Evolutionary conservation across 2,113 vertebrate genomes (phyloP), one percentile per base, ranked within the genome.

Genomic region (Tenebrosternarchus preto): DNA sequence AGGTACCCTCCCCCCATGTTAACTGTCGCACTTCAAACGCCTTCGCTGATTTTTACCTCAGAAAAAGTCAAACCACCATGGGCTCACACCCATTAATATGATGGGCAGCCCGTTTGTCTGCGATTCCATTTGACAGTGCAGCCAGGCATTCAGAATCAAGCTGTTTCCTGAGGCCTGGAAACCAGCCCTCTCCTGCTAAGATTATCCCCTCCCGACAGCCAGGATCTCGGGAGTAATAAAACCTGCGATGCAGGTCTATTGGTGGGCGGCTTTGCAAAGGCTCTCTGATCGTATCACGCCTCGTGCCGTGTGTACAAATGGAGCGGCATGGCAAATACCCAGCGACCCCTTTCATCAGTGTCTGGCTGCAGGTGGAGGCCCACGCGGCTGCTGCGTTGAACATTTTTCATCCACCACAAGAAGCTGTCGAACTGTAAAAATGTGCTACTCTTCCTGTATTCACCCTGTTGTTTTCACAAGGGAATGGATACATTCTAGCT

Each of bases 141-240:
- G 57, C 78, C 78, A 81, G 71, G 82, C 59, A 84, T 82, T 77
- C 77, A 82, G 81, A 83, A 67, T 80, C 78, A 79, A 82, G 78
- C 82, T 85, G 85, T 82, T 86, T 84, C 69, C 61, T 39, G 55
- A 66, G 27, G 63, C 82, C 78, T 71, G 63, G 64, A 73, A 76
- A 69, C 33, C 67, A 46, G 79, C 53, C 80, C 76, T 56, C 33
- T 66, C 60, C 63, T 29, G 50, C 76, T 77, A 59, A 79, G 80
- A 84, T 86, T 83, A 85, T 86, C 85, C 81, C 69, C 50, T 59
- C 78, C 46, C 73, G 75, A 82, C 83, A 87, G 83, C 70, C 73
- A 50, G 64, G 78, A 84, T 82, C 74, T 84, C 56, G 33, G 66
- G 46, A 82, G 78, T 56, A 88, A 84, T 85, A 85, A 87, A 88